These are phyloP conservation scores for Empis stercorea DNA, from an alignment of 2,888 invertebrate species.

Conservation along the genomic window DNA sequence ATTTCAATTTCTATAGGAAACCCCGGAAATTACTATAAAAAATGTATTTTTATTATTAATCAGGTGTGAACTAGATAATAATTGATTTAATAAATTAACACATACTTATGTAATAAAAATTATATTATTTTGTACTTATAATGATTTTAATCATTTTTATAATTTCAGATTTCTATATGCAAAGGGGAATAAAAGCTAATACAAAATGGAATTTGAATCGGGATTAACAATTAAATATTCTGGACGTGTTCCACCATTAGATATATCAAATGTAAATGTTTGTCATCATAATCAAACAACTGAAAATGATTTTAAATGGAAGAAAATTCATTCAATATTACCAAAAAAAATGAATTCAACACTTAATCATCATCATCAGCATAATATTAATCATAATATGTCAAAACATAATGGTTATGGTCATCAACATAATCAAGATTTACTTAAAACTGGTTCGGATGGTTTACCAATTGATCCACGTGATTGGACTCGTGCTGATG, in stretches of 20 bases:
- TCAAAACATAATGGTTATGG: background rate
- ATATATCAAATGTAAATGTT: conserved; percentile 28
- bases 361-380: conserved; percentile 8
- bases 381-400: conserved; percentile 9
- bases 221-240: conserved; percentile 28
- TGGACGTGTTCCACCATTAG: conserved; percentile 33
- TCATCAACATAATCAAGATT: background rate
- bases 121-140: too few relatives aligned
- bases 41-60: too few relatives aligned
- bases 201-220: conserved; percentile 31
- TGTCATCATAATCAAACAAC: conserved; percentile 16
- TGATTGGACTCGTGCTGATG: conserved; percentile 56
- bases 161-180: too few relatives aligned
- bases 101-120: too few relatives aligned
- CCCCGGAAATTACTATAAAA: too few relatives aligned
- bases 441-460: conserved; percentile 24
- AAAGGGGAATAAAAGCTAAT: background rate
- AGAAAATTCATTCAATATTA: conserved; percentile 12
- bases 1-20: too few relatives aligned
- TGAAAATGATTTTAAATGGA: conserved; percentile 23
- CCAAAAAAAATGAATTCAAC: conserved; percentile 8
- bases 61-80: too few relatives aligned
- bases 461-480: conserved; percentile 49
- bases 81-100: too few relatives aligned
- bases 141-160: too few relatives aligned